Percentiles rank a stretch among this genome's conserved stretches.
These are phyloP conservation scores for Odocoileus virginianus DNA, from an alignment of 2,113 vertebrate species.

Conservation along the genomic window DNA sequence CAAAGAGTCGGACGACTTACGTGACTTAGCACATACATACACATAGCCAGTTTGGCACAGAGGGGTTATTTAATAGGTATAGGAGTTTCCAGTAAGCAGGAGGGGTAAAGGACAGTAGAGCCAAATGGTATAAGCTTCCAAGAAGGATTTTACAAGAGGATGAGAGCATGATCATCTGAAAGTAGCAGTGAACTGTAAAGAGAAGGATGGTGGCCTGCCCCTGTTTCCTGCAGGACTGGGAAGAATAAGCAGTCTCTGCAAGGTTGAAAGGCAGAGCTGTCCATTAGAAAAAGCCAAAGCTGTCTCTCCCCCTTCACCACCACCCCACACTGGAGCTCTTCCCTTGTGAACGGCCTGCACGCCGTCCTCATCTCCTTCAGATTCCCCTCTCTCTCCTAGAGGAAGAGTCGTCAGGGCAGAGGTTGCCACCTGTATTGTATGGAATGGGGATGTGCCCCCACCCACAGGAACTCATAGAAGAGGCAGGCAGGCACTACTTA, in stretches of 20 bases:
- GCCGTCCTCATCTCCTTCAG: neutral
- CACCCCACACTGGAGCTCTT: neutral
- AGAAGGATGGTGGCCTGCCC: neutral
- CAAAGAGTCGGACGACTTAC: neutral
- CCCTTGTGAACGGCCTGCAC: neutral
- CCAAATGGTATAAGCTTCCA: neutral
- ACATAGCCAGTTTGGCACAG: neutral
- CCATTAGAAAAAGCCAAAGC: neutral
- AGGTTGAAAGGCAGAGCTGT: neutral
- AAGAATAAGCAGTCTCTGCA: neutral
- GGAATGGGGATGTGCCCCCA: neutral
- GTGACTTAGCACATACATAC: neutral
- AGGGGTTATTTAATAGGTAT: neutral
- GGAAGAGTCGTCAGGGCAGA: neutral
- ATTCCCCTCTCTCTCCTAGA: neutral
- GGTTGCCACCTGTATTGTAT: neutral
- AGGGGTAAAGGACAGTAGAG: neutral
- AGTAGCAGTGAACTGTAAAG: neutral
- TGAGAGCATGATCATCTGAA: neutral
- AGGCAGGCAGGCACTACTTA: neutral
- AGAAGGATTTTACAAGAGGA: neutral
- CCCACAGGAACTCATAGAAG: neutral
- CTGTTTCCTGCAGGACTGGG: neutral
- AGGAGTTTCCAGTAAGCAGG: neutral
- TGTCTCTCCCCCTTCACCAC: neutral